A percentile compares a stretch with the other conserved stretches of the same genome.
phyloP scores from a whole-genome alignment of 2,797 vertebrate genomes.

The Hephaestus fuliginosus region DNA sequence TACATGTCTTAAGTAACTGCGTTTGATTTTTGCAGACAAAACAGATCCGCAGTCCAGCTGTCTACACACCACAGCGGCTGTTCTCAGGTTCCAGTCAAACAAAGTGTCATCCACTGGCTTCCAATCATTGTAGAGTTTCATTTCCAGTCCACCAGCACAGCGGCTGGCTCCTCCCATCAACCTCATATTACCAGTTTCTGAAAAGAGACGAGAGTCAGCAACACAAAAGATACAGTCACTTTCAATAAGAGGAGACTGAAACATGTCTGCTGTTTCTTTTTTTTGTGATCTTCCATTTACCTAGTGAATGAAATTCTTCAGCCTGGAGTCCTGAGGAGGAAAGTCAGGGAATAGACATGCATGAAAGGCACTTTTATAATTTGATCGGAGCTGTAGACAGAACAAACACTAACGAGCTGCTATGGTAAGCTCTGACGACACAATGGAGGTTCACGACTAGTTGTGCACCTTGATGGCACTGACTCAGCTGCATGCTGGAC shows the following conservation, averaged over 20 bases:
- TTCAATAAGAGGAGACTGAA: neutral
- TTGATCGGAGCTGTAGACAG: too few relatives aligned
- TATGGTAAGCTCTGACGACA: too few relatives aligned
- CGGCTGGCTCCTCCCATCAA: neutral
- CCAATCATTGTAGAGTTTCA: neutral
- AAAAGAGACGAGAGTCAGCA: neutral
- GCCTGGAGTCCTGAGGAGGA: neutral
- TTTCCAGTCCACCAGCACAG: slow-evolving; percentile 24
- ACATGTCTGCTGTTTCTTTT: neutral
- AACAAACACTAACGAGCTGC: neutral
- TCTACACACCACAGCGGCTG: neutral
- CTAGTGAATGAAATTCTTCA: neutral
- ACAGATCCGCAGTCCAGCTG: slow-evolving; percentile 6
- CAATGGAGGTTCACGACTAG: neutral
- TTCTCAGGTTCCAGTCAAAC: slow-evolving; percentile 1
- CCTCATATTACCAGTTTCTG: slow-evolving; percentile 7
- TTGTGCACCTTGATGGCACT: neutral
- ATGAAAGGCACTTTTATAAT: neutral
- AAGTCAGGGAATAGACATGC: neutral
- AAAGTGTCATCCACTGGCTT: neutral
- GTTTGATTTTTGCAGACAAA: neutral
- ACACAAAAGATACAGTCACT: neutral
- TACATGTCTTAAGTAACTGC: neutral
- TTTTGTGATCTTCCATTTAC: neutral
- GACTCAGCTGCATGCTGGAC: neutral